Evolutionary conservation across 2,888 invertebrate species (phyloP).

Genomic region (Brassicogethes aeneus): DNA sequence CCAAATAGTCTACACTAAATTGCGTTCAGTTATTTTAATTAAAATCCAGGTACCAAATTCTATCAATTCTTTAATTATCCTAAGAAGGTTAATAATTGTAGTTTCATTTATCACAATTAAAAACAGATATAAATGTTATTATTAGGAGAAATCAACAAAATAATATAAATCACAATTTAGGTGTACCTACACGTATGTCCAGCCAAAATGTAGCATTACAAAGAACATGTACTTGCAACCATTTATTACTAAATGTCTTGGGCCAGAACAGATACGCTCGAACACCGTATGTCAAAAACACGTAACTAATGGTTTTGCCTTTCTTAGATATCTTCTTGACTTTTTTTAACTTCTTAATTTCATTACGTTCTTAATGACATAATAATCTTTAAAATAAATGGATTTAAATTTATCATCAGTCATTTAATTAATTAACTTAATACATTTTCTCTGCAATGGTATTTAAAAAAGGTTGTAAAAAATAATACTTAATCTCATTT

Average conservation of each 20-base stretch:
- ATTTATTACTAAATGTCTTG: background rate
- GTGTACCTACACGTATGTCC: too few relatives aligned
- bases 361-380: constrained; percentile 6
- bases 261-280: background rate
- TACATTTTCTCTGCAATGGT: background rate
- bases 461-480: too few relatives aligned
- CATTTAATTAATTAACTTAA: background rate
- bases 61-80: too few relatives aligned
- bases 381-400: constrained; percentile 4
- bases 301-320: constrained; percentile 3
- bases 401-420: constrained; percentile 3
- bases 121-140: too few relatives aligned
- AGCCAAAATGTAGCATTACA: background rate
- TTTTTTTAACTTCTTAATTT: constrained; percentile 6
- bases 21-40: too few relatives aligned
- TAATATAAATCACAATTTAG: background rate
- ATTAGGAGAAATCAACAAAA: too few relatives aligned
- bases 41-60: too few relatives aligned
- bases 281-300: constrained; percentile 4
- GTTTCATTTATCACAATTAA: too few relatives aligned
- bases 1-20: too few relatives aligned
- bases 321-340: background rate
- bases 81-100: too few relatives aligned
- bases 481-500: too few relatives aligned
- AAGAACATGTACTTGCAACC: background rate